phyloP scores from a whole-genome alignment of 2,113 vertebrate species.

The Rafetus swinhoei region DNA sequence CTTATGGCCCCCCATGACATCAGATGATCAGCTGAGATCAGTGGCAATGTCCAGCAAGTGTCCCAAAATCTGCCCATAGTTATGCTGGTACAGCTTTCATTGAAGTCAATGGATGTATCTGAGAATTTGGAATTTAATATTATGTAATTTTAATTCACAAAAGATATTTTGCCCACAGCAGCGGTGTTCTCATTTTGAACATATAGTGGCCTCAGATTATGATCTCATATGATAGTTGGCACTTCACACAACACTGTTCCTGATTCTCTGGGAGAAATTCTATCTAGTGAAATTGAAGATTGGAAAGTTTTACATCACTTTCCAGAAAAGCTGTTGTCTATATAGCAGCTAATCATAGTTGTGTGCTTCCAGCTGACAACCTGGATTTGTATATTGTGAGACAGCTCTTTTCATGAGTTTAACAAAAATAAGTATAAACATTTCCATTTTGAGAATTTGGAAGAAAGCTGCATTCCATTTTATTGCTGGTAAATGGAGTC shows the following conservation, averaged over 20 bases:
- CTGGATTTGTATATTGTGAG: slow-evolving; percentile 40
- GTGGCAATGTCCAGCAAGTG: background rate
- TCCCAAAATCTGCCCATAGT: background rate
- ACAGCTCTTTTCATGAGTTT: slow-evolving; percentile 44
- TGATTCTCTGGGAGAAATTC: slow-evolving; percentile 5
- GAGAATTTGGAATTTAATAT: background rate
- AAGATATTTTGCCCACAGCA: slow-evolving; percentile 46
- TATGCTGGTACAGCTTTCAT: background rate
- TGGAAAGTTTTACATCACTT: slow-evolving; percentile 59
- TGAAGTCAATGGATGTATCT: background rate
- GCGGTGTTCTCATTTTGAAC: slow-evolving; percentile 42
- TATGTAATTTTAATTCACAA: slow-evolving; percentile 2
- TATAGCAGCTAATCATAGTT: slow-evolving; percentile 69
- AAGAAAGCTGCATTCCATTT: background rate
- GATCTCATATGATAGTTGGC: slow-evolving; percentile 39
- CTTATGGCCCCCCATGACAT: background rate
- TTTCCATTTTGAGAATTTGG: background rate
- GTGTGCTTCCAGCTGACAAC: slow-evolving; percentile 47
- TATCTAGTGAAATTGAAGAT: slow-evolving; percentile 29
- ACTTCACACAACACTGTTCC: slow-evolving; percentile 3
- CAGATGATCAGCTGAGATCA: background rate
- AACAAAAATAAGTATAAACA: slow-evolving; percentile 4
- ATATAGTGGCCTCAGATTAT: slow-evolving; percentile 53
- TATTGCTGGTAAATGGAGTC: background rate
- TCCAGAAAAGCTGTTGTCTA: slow-evolving; percentile 34